Conservation (phyloP, 2,113 vertebrate genomes). For the Puffinus mauretanicus region DNA sequence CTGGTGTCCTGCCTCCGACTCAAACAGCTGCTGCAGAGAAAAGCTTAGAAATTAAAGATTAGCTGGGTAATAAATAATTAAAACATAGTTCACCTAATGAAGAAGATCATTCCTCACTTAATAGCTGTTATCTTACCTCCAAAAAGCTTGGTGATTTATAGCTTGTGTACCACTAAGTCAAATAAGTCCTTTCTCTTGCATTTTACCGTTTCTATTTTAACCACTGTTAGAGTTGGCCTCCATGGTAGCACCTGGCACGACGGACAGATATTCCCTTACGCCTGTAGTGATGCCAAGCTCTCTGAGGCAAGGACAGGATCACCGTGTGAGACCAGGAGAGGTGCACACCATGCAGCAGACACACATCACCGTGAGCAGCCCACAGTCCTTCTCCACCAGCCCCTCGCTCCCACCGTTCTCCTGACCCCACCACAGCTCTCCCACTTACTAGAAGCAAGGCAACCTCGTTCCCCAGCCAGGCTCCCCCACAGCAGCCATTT, state of each 20-base stretch:
- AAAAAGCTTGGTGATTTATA: not conserved
- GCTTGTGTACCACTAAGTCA: not conserved
- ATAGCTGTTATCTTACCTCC: not conserved
- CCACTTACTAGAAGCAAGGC: not conserved
- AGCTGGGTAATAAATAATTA: not conserved
- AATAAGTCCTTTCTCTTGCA: not conserved
- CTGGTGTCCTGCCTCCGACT: not conserved
- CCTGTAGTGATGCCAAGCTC: not conserved
- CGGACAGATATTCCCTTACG: not conserved
- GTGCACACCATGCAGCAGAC: not conserved
- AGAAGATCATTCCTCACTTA: not conserved
- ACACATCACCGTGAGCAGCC: not conserved
- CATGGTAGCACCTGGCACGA: accelerated
- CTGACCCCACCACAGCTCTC: not conserved
- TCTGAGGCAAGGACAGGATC: not conserved
- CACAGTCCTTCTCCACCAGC: not conserved
- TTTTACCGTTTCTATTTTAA: not conserved
- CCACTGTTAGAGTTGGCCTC: accelerated
- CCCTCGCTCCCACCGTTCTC: not conserved
- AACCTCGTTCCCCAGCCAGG: not conserved
- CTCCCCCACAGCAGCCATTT: not conserved
- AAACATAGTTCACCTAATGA: not conserved
- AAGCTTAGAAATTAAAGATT: not conserved
- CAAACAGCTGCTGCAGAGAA: not conserved
- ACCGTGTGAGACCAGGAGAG: not conserved